phyloP scores from a whole-genome alignment of 23 tunicate genomes.

The Styela plicata region DNA sequence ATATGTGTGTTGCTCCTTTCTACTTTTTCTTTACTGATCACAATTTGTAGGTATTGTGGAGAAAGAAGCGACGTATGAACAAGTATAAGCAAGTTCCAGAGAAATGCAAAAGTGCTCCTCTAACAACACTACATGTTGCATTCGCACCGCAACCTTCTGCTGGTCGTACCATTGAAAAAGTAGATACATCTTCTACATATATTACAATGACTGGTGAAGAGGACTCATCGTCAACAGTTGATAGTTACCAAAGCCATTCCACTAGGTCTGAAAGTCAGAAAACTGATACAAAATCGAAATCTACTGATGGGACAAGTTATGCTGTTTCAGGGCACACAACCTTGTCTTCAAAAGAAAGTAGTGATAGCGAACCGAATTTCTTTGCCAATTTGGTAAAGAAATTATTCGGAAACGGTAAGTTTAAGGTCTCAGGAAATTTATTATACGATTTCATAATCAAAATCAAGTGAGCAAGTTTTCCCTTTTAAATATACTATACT shows the following conservation, averaged over 20 bases:
- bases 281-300: neutral
- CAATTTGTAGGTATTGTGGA: conserved; percentile 18
- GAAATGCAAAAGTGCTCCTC: conserved; percentile 27
- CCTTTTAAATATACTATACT: too few relatives aligned
- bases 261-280: neutral
- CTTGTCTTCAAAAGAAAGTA: too few relatives aligned
- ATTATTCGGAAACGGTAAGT: neutral
- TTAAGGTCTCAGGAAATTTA: too few relatives aligned
- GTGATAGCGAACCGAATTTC: neutral
- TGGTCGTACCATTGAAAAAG: neutral
- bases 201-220: neutral
- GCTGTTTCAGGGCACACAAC: too few relatives aligned
- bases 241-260: neutral
- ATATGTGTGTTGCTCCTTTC: too few relatives aligned
- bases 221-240: neutral
- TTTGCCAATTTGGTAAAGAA: neutral
- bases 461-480: too few relatives aligned
- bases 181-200: conserved; percentile 9
- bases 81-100: neutral
- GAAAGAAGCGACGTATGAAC: conserved; percentile 2
- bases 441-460: too few relatives aligned
- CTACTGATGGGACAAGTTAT: neutral
- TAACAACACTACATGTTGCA: neutral
- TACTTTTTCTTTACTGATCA: too few relatives aligned
- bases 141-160: neutral